These are phyloP conservation scores for Subacronicta megacephala DNA, from an alignment of 2,888 invertebrate genomes.

Conservation along the genomic window DNA sequence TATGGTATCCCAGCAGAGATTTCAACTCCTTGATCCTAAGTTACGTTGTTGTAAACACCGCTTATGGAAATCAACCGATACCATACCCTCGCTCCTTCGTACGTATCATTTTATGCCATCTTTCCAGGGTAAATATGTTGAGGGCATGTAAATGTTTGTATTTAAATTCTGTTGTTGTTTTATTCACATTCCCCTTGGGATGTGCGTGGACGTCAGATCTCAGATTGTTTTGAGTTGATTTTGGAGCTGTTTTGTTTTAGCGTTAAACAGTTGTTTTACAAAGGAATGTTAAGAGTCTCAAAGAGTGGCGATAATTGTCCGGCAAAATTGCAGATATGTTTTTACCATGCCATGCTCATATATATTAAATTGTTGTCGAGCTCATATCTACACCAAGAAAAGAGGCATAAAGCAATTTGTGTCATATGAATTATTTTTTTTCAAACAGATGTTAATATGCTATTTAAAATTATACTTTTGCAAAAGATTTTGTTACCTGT, in stretches of 20 bases:
- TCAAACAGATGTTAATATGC: too few relatives aligned
- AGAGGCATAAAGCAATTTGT: too few relatives aligned
- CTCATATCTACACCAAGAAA: too few relatives aligned
- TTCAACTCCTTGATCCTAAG: constrained; percentile 73
- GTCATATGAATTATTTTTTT: too few relatives aligned
- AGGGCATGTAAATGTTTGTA: constrained; percentile 57
- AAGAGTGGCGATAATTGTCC: too few relatives aligned
- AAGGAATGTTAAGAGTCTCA: too few relatives aligned
- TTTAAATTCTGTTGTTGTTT: constrained; percentile 54
- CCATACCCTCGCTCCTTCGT: constrained; percentile 54
- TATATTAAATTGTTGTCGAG: too few relatives aligned
- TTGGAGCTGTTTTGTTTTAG: constrained; percentile 6
- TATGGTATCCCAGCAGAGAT: constrained; percentile 78
- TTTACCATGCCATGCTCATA: too few relatives aligned
- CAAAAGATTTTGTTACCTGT: too few relatives aligned
- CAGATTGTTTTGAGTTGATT: constrained; percentile 33
- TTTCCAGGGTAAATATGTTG: constrained; percentile 62
- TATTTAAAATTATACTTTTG: too few relatives aligned
- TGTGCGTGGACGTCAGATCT: constrained; percentile 42
- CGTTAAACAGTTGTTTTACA: neutral
- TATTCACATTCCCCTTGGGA: constrained; percentile 46
- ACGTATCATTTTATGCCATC: constrained; percentile 65
- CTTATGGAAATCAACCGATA: constrained; percentile 72
- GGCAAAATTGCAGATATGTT: too few relatives aligned
- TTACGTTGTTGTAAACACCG: constrained; percentile 75